phyloP scores from a whole-genome alignment of 2,888 invertebrate species.

The Dicycla oo region DNA sequence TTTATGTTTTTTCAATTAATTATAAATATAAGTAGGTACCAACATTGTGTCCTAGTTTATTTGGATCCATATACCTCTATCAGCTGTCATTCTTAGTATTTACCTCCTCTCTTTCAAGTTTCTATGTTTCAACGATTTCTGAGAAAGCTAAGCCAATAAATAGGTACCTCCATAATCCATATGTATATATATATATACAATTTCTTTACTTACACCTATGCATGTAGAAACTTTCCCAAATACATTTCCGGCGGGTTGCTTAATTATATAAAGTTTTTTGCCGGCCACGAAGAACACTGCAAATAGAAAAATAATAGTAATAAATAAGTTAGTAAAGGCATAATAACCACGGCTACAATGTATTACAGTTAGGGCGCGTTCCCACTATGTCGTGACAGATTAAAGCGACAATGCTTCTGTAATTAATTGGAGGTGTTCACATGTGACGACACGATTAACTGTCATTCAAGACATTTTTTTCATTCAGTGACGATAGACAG shows the following conservation, averaged over 20 bases:
- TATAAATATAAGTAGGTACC: background rate
- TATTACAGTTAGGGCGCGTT: too few species aligned
- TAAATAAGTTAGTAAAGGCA: background rate
- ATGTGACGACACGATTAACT: too few species aligned
- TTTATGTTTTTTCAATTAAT: background rate
- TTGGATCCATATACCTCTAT: background rate
- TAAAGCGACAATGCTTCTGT: too few species aligned
- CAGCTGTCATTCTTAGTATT: background rate
- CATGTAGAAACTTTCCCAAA: slow-evolving; percentile 94
- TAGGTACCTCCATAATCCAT: background rate
- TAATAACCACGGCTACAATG: background rate
- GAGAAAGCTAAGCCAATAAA: background rate
- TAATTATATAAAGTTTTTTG: slow-evolving; percentile 93
- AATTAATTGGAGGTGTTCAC: too few species aligned
- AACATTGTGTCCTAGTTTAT: background rate
- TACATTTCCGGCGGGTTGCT: slow-evolving; percentile 95
- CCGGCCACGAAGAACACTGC: slow-evolving; percentile 96
- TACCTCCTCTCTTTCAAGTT: background rate
- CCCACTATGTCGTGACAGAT: too few species aligned
- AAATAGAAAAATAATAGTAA: slow-evolving; percentile 58
- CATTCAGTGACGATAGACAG: too few species aligned
- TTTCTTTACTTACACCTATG: slow-evolving; percentile 92
- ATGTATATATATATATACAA: background rate
- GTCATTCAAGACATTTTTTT: too few species aligned
- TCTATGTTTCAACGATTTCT: background rate